Base-by-base conservation (phyloP, 92 coral and sea anemone genomes). In the Diadumene lineata region DNA sequence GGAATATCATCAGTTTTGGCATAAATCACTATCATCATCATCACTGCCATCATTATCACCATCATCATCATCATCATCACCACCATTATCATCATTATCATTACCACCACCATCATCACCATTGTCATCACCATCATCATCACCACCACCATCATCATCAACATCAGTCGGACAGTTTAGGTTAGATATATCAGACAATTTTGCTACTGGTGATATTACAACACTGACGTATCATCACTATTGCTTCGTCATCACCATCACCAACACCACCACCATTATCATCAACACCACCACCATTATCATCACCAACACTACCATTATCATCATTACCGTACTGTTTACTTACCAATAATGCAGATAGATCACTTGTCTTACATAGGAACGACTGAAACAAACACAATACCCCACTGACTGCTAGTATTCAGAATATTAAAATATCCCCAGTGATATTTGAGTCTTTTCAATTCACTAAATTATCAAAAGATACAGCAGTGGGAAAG, bases 131-230 rank as follows among this genome's bases (percentile, higher is more conserved):
- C 48, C 48, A 38, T 38, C 48, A 38, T 38, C 48, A 38, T 38
- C 48, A 38, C 48, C 48, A 38, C 48, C 48, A 53, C 25, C 22
- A 53, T 53, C n/a, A 53, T 53, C 60, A 53, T 53, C 60, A 53
- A 3, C 60, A 53, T 16, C 60, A 53, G n/a, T n/a, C n/a, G n/a
- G n/a, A n/a, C n/a, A n/a, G n/a, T n/a, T n/a, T n/a, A n/a, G n/a
- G n/a, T n/a, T n/a, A n/a, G n/a, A n/a, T n/a, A n/a, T n/a, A n/a
- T n/a, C n/a, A n/a, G n/a, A n/a, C n/a, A n/a, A n/a, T n/a, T n/a
- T n/a, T n/a, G n/a, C n/a, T n/a, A n/a, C n/a, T n/a, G n/a, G n/a
- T n/a, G n/a, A n/a, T n/a, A n/a, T n/a, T n/a, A n/a, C n/a, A n/a
- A n/a, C n/a, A n/a, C n/a, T n/a, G n/a, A n/a, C n/a, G n/a, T 13